phyloP scores from a whole-genome alignment of 1,140 invertebrate genomes.

The Aleiodes sp. region DNA sequence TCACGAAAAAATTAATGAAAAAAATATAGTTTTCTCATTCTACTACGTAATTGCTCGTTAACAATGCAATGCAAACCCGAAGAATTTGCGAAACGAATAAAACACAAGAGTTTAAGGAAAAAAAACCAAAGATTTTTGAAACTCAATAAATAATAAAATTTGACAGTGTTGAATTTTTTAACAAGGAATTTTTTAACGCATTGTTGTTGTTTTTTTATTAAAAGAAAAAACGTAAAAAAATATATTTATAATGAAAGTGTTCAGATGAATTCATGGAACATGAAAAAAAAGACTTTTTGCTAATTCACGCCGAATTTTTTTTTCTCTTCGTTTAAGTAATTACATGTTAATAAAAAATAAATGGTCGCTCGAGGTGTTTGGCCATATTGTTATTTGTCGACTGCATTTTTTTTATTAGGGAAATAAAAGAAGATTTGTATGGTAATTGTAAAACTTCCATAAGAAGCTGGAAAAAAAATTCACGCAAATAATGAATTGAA shows the following conservation, averaged over 20 bases:
- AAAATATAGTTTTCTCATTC: no score
- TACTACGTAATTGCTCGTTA: background rate
- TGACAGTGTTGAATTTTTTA: no score
- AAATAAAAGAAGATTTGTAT: background rate
- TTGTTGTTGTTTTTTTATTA: background rate
- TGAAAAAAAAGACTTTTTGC: conserved; percentile 15
- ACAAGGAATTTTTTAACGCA: conserved; percentile 11
- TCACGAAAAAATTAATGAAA: no score
- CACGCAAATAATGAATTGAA: conserved; percentile 32
- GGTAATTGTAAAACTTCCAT: background rate
- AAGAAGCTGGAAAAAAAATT: background rate
- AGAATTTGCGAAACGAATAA: background rate
- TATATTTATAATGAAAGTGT: background rate
- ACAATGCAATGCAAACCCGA: background rate
- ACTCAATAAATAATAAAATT: no score
- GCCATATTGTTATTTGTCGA: conserved; percentile 9
- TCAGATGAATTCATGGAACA: background rate
- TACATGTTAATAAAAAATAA: conserved; percentile 14
- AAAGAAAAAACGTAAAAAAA: no score
- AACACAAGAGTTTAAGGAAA: background rate
- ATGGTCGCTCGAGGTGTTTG: conserved; percentile 4
- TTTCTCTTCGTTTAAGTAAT: no score
- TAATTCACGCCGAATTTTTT: conserved; percentile 14
- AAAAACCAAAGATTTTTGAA: background rate
- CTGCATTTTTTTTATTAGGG: conserved; percentile 34